Evolutionary conservation across 2,113 vertebrate genomes (phyloP).

Genomic region (Corydoras maculifer): DNA sequence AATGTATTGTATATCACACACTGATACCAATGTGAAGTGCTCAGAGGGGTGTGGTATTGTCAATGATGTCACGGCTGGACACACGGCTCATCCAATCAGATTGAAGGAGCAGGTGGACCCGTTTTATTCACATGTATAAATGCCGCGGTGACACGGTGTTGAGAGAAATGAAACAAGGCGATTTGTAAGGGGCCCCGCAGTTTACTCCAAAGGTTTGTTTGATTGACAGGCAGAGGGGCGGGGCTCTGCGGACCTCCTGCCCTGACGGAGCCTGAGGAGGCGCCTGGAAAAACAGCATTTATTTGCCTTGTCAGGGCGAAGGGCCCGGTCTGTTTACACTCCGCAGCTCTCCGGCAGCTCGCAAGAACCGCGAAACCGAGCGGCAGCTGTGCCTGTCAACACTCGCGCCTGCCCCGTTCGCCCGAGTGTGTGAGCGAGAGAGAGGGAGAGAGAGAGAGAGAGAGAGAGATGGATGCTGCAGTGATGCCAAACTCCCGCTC

Average conservation of each 20-base stretch:
- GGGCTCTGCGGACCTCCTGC: slow-evolving; percentile 19
- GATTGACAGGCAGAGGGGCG: slow-evolving; percentile 27
- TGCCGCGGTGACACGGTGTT: too few relatives aligned
- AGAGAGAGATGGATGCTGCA: neutral
- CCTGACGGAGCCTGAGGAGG: slow-evolving; percentile 18
- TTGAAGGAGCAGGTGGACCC: too few relatives aligned
- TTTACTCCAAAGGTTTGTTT: neutral
- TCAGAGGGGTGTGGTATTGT: too few relatives aligned
- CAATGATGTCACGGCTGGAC: too few relatives aligned
- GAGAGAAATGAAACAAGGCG: too few relatives aligned
- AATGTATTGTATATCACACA: too few relatives aligned
- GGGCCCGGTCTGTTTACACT: slow-evolving; percentile 31
- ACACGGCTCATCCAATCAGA: too few relatives aligned
- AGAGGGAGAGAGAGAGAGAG: neutral
- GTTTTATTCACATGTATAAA: too few relatives aligned
- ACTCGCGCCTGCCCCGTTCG: neutral
- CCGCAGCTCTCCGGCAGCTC: slow-evolving; percentile 11
- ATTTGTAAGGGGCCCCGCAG: too few relatives aligned
- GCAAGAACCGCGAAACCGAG: slow-evolving; percentile 21
- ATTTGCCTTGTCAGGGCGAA: slow-evolving; percentile 37
- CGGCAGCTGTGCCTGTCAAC: slow-evolving; percentile 23
- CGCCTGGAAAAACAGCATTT: slow-evolving; percentile 34
- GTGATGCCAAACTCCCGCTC: slow-evolving; percentile 1
- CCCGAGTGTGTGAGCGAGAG: slow-evolving; percentile 4
- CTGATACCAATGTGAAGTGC: too few relatives aligned